Evolutionary conservation across 2,888 invertebrate genomes (phyloP), one percentile per base, ranked within the genome.

Genomic region (Cataglyphis altisquamis): DNA sequence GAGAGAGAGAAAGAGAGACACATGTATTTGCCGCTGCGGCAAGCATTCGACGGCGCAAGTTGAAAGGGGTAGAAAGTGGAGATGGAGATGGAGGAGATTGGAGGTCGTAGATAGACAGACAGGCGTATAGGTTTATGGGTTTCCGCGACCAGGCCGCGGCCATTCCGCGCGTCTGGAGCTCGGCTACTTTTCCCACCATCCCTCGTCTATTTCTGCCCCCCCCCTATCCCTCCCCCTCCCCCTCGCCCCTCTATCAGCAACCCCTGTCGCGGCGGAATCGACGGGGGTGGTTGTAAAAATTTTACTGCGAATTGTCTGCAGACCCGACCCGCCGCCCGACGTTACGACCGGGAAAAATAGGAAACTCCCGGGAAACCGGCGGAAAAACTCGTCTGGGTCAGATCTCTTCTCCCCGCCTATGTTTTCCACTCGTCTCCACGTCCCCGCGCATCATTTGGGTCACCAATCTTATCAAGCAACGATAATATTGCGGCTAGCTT

Each of bases 251-350:
- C 82, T 84, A 80, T 86, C 75, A 77, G 83, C 73, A 75, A 84
- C 86, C 85, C 87, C 82, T 80, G 89, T 84, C 85, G 86, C 83
- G 86, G 86, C 87, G 84, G 86, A 85, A 80, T 80, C 78, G 87
- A 45, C 77, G 85, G 86, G 89, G 88, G 88, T 86, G 91, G 91
- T 88, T 91, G 94, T 94, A 94, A 94, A 94, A 94, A 94, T 94
- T 94, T 94, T 94, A 94, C 94, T 94, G 94, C 94, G 94, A 94
- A 94, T 94, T 94, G 94, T 94, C 94, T 94, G 94, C 94, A 93
- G 92, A 94, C 94, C 89, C 92, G 91, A 90, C 88, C 91, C 84
- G 89, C 86, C 85, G 90, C 91, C 88, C 90, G 88, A 91, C 93
- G 91, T 94, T 94, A 94, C 92, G 91, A 92, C 90, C 91, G 90